Percentiles rank a stretch among this genome's conserved stretches.
Conservation (phyloP, 2,888 invertebrate species). For the Cepaea hortensis region DNA sequence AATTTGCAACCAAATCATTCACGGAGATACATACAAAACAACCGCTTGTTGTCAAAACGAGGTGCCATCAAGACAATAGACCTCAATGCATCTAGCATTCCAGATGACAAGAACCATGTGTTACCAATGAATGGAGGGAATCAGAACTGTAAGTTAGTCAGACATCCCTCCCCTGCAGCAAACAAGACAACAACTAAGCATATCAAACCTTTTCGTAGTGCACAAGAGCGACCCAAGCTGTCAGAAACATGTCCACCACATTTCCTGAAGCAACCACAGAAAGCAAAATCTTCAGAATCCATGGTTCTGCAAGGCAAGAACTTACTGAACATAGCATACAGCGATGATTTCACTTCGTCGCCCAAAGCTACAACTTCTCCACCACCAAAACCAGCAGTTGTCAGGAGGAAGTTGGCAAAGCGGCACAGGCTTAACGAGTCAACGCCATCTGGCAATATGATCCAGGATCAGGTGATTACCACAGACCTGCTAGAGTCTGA, state of each 20-base stretch:
- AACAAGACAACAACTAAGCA: constrained; percentile 23
- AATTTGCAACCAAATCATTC: not conserved
- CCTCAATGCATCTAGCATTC: constrained; percentile 7
- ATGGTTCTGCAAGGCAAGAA: constrained; percentile 32
- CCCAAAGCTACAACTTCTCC: constrained; percentile 27
- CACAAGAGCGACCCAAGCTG: constrained; percentile 14
- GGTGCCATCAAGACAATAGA: constrained; percentile 23
- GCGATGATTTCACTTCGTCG: constrained; percentile 1
- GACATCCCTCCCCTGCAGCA: not conserved
- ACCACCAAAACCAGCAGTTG: constrained; percentile 42
- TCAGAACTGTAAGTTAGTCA: not conserved
- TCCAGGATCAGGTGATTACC: constrained; percentile 28
- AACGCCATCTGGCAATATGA: constrained; percentile 5
- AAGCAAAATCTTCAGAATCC: constrained; percentile 25
- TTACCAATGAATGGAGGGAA: not conserved
- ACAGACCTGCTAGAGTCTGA: constrained; percentile 28
- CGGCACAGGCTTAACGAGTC: constrained; percentile 41
- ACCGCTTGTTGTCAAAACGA: constrained; percentile 27
- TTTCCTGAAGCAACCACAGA: constrained; percentile 23
- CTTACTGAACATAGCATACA: not conserved
- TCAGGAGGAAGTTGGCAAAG: constrained; percentile 47
- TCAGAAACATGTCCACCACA: constrained; percentile 31
- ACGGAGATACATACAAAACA: constrained; percentile 40
- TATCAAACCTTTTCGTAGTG: constrained; percentile 36
- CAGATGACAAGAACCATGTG: not conserved